Percentiles rank a stretch among this genome's conserved stretches.
These are phyloP conservation scores for Muricea muricata DNA, from an alignment of 92 coral and sea anemone genomes.

Conservation along the genomic window DNA sequence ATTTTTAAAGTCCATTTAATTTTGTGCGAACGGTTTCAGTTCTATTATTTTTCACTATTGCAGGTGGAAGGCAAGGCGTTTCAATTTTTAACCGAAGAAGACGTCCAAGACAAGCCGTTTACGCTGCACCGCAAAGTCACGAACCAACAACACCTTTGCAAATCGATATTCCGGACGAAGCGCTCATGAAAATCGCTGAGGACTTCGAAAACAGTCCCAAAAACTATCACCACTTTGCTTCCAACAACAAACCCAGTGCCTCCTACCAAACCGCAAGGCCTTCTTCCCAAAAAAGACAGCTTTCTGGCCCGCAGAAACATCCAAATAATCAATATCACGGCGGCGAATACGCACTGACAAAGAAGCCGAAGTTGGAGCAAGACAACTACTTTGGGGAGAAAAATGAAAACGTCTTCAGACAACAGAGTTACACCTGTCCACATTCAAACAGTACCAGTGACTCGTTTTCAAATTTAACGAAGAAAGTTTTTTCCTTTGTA, in stretches of 20 bases:
- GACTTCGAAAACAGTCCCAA: constrained; percentile 27
- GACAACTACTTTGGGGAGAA: neutral
- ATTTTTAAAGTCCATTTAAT: constrained; percentile 2
- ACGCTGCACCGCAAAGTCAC: constrained; percentile 44
- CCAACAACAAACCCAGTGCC: neutral
- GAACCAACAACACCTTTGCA: neutral
- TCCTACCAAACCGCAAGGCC: neutral
- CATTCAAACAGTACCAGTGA: neutral
- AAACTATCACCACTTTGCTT: neutral
- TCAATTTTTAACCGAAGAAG: constrained; percentile 47
- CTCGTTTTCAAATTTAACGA: neutral
- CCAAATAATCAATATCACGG: constrained; percentile 17
- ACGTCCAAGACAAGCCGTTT: constrained; percentile 44
- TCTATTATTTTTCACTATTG: neutral
- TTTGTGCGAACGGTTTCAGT: neutral
- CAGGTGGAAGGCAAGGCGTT: constrained; percentile 32
- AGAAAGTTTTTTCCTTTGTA: neutral
- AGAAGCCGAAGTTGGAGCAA: constrained; percentile 20
- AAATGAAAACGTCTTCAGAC: neutral
- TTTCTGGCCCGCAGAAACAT: constrained; percentile 10
- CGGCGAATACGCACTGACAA: neutral
- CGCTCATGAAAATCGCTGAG: constrained; percentile 17
- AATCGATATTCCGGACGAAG: constrained; percentile 27
- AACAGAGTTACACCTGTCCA: no score
- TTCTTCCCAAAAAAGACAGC: neutral